These are phyloP conservation scores for Piscicola geometra DNA, from an alignment of 2,888 invertebrate genomes.

Conservation along the genomic window DNA sequence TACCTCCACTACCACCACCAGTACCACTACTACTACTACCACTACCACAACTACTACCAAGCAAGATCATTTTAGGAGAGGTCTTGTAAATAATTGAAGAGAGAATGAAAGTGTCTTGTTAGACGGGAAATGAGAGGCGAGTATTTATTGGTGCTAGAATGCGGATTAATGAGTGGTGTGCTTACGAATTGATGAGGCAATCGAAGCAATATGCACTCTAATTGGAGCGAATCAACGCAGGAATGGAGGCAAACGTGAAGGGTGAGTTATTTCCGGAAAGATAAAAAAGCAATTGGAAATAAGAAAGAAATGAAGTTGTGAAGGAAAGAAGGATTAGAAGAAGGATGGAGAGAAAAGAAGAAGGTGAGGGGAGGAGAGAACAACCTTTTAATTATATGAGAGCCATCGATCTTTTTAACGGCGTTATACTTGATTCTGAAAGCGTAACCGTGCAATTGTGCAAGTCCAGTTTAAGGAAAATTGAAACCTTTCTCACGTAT, in stretches of 20 bases:
- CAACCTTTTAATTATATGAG: background rate
- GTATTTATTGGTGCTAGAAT: too few species aligned
- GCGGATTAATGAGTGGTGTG: too few species aligned
- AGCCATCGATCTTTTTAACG: constrained; percentile 13
- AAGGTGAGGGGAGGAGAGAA: background rate
- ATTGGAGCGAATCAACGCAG: background rate
- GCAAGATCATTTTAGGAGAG: too few species aligned
- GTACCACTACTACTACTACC: too few species aligned
- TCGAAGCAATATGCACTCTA: too few species aligned
- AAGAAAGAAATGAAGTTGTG: background rate
- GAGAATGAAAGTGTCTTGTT: too few species aligned
- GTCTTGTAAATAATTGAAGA: too few species aligned
- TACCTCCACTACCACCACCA: too few species aligned
- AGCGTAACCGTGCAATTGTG: background rate
- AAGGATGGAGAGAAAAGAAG: background rate
- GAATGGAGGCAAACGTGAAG: background rate
- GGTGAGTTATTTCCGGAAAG: background rate
- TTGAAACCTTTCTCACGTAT: background rate
- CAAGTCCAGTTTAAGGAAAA: background rate
- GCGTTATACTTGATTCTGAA: constrained; percentile 4
- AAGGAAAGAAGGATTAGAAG: background rate
- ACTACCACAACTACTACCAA: too few species aligned
- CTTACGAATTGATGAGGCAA: too few species aligned
- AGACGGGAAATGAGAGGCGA: too few species aligned
- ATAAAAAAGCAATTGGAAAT: too few species aligned